Evolutionary conservation across 2,113 vertebrate genomes (phyloP).

Genomic region (Hemibates koningsi): DNA sequence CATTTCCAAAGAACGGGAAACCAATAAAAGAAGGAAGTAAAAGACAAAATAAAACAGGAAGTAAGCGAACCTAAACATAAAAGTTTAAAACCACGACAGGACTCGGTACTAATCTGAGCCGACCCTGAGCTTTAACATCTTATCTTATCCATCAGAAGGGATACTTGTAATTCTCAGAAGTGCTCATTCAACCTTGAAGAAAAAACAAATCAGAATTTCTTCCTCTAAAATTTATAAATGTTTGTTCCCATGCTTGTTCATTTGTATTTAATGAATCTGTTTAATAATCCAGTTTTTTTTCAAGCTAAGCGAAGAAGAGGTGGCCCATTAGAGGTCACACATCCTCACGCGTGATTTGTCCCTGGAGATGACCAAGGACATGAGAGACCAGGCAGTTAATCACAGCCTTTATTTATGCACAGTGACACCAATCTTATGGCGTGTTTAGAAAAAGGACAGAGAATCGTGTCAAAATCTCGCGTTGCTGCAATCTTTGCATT

Average conservation of each 20-base stretch:
- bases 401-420: not conserved
- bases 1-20: not conserved
- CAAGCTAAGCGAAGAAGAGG: not conserved
- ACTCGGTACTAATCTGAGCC: not conserved
- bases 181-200: not conserved
- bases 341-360: not conserved
- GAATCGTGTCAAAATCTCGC: accelerated
- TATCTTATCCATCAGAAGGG: not conserved
- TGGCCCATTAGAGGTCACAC: not conserved
- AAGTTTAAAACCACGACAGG: not conserved
- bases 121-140: not conserved
- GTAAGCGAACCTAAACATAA: not conserved
- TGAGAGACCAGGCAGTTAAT: not conserved
- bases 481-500: not conserved
- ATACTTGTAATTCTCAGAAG: not conserved
- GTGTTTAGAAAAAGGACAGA: not conserved
- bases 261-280: not conserved
- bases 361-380: not conserved
- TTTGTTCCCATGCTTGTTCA: not conserved
- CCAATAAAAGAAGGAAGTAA: not conserved
- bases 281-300: not conserved
- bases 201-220: not conserved
- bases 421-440: not conserved
- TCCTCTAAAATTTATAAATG: not conserved
- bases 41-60: not conserved